Conservation (phyloP, 2,113 vertebrate genomes). For the Oplegnathus fasciatus region DNA sequence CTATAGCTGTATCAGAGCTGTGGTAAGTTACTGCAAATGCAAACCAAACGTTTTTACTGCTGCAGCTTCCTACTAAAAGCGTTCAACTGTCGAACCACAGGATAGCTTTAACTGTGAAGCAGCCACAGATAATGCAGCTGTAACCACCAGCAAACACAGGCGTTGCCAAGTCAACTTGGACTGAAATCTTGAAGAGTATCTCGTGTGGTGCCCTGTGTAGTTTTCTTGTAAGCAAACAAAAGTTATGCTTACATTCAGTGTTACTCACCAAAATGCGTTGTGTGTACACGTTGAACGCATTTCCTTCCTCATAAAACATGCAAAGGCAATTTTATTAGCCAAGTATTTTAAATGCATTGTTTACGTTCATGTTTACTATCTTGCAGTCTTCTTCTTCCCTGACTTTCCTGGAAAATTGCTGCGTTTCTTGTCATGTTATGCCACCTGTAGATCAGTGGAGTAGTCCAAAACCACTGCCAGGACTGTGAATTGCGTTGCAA, state of each 20-base stretch:
- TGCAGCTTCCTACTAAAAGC: too few species aligned
- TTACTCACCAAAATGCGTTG: neutral
- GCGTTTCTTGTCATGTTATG: too few species aligned
- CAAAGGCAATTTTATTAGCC: neutral
- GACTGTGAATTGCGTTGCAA: too few species aligned
- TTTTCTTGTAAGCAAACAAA: neutral
- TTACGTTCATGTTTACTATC: neutral
- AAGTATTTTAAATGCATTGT: neutral
- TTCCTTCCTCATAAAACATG: neutral
- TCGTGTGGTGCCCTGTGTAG: neutral
- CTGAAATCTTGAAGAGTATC: neutral
- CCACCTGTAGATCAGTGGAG: too few species aligned
- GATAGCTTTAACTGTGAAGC: neutral
- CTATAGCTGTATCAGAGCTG: neutral
- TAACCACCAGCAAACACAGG: neutral
- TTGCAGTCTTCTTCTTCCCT: neutral
- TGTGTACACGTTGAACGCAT: neutral
- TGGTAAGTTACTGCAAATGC: neutral
- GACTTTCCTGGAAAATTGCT: neutral
- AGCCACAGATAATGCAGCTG: neutral
- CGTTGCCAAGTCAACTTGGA: neutral
- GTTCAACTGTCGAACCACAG: too few species aligned
- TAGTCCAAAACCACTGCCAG: too few species aligned
- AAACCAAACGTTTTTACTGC: too few species aligned
- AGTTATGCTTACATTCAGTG: neutral